Evolutionary conservation across 2,113 vertebrate species (phyloP).

Genomic region (Panthera leo): DNA sequence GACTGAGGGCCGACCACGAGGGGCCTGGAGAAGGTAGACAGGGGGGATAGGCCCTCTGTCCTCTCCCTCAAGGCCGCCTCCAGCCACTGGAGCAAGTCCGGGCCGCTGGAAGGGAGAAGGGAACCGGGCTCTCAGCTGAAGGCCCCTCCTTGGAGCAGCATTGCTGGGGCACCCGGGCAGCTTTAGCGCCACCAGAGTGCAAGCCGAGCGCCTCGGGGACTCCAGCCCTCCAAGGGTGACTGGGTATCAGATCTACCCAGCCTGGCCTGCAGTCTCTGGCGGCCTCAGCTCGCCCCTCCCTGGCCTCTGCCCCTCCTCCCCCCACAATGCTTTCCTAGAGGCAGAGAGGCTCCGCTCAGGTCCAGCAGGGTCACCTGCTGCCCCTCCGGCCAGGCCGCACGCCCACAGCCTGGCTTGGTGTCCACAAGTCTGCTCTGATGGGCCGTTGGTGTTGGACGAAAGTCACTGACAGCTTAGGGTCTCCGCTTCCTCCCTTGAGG

Average conservation of each 20-base stretch:
- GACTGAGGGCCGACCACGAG: background rate
- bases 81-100: background rate
- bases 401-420: background rate
- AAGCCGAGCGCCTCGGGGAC: background rate
- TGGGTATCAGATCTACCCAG: background rate
- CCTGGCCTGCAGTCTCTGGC: background rate
- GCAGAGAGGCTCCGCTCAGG: background rate
- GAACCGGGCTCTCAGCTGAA: rapidly evolving
- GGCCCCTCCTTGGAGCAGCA: background rate
- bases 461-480: background rate
- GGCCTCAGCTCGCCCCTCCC: background rate
- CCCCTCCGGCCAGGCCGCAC: background rate
- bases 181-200: background rate
- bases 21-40: background rate
- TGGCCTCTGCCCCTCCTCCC: background rate
- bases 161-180: background rate
- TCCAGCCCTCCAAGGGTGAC: background rate
- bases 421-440: background rate
- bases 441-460: background rate
- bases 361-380: rapidly evolving
- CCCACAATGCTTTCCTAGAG: background rate
- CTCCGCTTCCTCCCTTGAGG: background rate
- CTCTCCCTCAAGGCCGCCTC: background rate
- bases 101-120: background rate
- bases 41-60: background rate